Conservation (phyloP, 2,797 vertebrate species). For the Nannoperca obscura region DNA sequence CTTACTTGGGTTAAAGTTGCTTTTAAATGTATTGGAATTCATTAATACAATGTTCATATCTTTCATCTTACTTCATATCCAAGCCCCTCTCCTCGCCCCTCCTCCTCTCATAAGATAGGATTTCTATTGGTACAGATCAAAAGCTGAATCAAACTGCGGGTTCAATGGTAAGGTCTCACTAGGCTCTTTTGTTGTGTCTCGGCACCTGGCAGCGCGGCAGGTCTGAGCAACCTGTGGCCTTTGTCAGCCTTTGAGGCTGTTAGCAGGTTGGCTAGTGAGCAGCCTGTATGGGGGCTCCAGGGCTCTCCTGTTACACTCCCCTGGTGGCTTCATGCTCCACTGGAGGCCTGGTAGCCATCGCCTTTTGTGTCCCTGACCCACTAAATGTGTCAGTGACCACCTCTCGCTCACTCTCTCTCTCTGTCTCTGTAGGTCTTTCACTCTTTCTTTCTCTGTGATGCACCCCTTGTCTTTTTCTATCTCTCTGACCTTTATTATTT, state of each 20-base stretch:
- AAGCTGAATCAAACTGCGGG: slow-evolving; percentile 56
- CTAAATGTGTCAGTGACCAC: slow-evolving; percentile 82
- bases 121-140: slow-evolving; percentile 61
- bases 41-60: not conserved
- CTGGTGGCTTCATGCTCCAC: slow-evolving; percentile 84
- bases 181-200: slow-evolving; percentile 68
- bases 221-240: slow-evolving; percentile 75
- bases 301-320: slow-evolving; percentile 84
- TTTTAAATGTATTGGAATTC: not conserved
- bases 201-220: slow-evolving; percentile 76
- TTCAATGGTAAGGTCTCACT: slow-evolving; percentile 43
- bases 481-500: slow-evolving; percentile 3
- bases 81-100: slow-evolving; percentile 7
- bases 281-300: slow-evolving; percentile 75
- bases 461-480: slow-evolving; percentile 28
- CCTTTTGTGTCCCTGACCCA: slow-evolving; percentile 87
- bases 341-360: slow-evolving; percentile 84
- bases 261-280: slow-evolving; percentile 70
- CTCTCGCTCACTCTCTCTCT: slow-evolving; percentile 64
- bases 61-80: slow-evolving; percentile 26
- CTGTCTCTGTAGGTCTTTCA: slow-evolving; percentile 60
- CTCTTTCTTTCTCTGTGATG: slow-evolving; percentile 47
- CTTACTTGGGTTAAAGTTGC: not conserved
- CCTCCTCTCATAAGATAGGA: slow-evolving; percentile 50
- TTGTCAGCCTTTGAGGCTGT: slow-evolving; percentile 74